phyloP scores from a whole-genome alignment of 2,797 vertebrate genomes.

The Petrocephalus sullivani region DNA sequence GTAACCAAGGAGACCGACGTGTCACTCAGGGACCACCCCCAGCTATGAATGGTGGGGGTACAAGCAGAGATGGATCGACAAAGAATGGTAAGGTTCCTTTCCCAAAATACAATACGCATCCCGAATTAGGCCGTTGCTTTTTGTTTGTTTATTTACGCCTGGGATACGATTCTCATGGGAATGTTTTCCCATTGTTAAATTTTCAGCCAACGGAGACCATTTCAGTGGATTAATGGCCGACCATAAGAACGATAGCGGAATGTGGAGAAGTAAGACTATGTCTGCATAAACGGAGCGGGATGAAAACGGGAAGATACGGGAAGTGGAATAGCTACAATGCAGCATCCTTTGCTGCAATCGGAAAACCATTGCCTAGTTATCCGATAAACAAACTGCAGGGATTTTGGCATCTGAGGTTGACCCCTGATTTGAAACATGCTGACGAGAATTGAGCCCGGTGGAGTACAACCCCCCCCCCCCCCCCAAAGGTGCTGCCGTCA shows the following conservation, averaged over 20 bases:
- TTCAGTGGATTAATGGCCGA: background rate
- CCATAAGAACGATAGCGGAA: background rate
- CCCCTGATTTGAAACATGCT: background rate
- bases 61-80: background rate
- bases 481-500: background rate
- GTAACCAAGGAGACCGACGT: conserved; percentile 38
- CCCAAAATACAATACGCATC: background rate
- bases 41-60: conserved; percentile 5
- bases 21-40: conserved; percentile 18
- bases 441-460: background rate
- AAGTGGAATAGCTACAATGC: background rate
- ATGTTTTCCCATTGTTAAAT: background rate
- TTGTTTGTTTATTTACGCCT: conserved; percentile 16
- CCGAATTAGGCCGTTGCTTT: background rate
- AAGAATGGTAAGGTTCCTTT: background rate
- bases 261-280: background rate
- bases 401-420: background rate
- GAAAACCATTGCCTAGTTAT: background rate
- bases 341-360: background rate
- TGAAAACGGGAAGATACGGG: background rate
- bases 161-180: background rate
- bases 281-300: background rate
- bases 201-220: background rate
- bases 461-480: background rate
- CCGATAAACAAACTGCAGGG: background rate